Conservation (phyloP, 1,140 invertebrate genomes). For the Pseudomyrmex sp. region DNA sequence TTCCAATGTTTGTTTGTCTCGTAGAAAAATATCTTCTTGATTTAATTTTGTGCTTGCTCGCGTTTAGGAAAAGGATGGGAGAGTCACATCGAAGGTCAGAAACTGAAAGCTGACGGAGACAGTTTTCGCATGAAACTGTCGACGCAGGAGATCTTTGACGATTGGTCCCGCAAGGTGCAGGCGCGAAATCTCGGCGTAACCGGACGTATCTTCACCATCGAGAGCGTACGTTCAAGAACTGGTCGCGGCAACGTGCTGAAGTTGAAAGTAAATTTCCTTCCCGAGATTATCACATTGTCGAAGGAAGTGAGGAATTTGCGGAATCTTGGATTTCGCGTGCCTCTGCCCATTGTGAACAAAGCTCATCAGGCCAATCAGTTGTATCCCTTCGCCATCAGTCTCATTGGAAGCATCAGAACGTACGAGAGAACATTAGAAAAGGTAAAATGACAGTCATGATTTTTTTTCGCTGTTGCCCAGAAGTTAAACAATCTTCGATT, state of each 20-base stretch:
- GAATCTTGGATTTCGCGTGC: slow-evolving; percentile 98
- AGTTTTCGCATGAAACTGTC: slow-evolving; percentile 98
- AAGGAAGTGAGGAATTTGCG: slow-evolving; percentile 99
- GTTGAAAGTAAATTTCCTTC: slow-evolving; percentile 98
- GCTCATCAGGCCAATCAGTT: slow-evolving; percentile 99
- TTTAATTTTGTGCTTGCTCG: background rate
- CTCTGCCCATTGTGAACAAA: slow-evolving; percentile 99
- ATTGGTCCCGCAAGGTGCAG: slow-evolving; percentile 98
- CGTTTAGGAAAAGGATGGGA: slow-evolving; percentile 97
- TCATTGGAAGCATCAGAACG: slow-evolving; percentile 98
- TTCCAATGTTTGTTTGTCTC: slow-evolving; percentile 21
- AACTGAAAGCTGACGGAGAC: slow-evolving; percentile 98
- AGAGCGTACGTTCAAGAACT: slow-evolving; percentile 92
- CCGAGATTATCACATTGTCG: slow-evolving; percentile 98
- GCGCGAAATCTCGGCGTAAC: slow-evolving; percentile 97
- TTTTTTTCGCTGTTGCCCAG: background rate
- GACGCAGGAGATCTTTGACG: slow-evolving; percentile 98
- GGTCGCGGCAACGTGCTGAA: slow-evolving; percentile 96
- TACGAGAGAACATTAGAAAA: slow-evolving; percentile 99
- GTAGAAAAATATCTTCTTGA: slow-evolving; percentile 2
- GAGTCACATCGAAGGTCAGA: slow-evolving; percentile 99
- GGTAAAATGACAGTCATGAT: slow-evolving; percentile 86
- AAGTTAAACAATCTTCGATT: slow-evolving; percentile 69
- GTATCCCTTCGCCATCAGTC: slow-evolving; percentile 99
- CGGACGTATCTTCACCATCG: slow-evolving; percentile 97